Evolutionary conservation across 2,888 invertebrate genomes (phyloP), one percentile per base, ranked within the genome.

Genomic region (Ctena decussata): DNA sequence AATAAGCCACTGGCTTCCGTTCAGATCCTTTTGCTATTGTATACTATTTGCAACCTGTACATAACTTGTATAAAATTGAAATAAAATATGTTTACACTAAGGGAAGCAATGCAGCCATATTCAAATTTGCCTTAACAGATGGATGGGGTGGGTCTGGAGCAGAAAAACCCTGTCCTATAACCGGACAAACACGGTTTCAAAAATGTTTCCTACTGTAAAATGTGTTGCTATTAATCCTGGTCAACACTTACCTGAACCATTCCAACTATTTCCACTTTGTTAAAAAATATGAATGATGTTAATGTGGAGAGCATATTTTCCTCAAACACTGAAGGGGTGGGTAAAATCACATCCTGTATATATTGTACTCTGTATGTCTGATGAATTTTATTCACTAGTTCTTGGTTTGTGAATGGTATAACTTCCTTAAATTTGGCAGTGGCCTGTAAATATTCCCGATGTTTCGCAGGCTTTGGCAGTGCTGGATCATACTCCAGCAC

Each of bases 301-400:
- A 99, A 97, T 85, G 99, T 98, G 94, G 99, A 99, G 90, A 99
- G 97, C 97, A 99, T 97, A 96, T 99, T 99, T 96, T 99, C 99
- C 96, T 99, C 99, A 96, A 99, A 99, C 93, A 99, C 98, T 92
- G 99, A 99, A 18, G 99, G 99, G 73, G 99, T 98, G 35, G 99
- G 99, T 95, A 99, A 97, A 94, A 99, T 99, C 93, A 99, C 99
- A 96, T 99, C 99, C 93, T 97, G 96, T 94, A 99, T 99, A 96
- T 99, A 99, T 97, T 99, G 99, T 95, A 99, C 99, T 96, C 99
- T 97, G 96, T 99, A 99, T 80, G 99, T 99, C 96, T 99, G 99
- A 96, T 99, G 99, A 93, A 99, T 99, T 97, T 99, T 99, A 80
- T 98, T 98, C 93, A 99, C 97, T 91, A 99, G 97, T 96, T 99